A percentile compares a stretch with the other conserved stretches of the same genome.
Evolutionary conservation across 2,888 invertebrate genomes (phyloP).

Genomic region (Odontomyia ornata): DNA sequence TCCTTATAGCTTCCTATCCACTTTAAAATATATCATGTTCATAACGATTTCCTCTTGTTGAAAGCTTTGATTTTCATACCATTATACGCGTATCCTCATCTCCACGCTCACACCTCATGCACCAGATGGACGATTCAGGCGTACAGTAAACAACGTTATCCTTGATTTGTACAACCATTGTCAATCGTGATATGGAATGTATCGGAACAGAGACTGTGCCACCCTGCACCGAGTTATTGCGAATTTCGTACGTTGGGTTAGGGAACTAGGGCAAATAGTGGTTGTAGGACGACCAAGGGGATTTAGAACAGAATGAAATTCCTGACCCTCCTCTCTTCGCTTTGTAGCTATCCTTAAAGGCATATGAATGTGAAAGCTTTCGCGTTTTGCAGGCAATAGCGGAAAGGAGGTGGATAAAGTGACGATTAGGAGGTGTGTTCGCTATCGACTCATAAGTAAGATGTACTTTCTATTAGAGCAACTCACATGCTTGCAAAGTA

Average conservation of each 20-base stretch:
- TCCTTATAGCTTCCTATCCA: not conserved
- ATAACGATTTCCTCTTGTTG: not conserved
- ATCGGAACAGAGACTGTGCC: not conserved
- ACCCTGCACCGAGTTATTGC: not conserved
- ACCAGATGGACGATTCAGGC: not conserved
- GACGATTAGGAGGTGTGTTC: constrained; percentile 34
- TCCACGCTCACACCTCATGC: not conserved
- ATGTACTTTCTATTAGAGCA: constrained; percentile 9
- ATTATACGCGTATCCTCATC: not conserved
- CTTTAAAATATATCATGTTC: not conserved
- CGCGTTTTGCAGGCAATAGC: not conserved
- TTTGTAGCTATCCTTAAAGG: constrained; percentile 15
- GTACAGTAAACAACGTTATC: not conserved
- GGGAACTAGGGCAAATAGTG: not conserved
- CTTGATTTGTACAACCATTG: constrained; percentile 4
- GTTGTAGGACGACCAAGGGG: not conserved
- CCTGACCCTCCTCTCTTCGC: constrained; percentile 40
- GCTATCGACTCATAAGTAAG: not conserved
- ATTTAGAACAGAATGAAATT: constrained; percentile 37
- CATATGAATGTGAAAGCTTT: constrained; percentile 18
- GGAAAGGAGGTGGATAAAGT: not conserved
- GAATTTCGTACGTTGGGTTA: constrained; percentile 23
- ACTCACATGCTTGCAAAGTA: constrained; percentile 5
- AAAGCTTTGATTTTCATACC: constrained; percentile 19
- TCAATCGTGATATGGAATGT: not conserved